Base-by-base conservation (phyloP, 1,140 invertebrate species). In the Halictus rubicundus region DNA sequence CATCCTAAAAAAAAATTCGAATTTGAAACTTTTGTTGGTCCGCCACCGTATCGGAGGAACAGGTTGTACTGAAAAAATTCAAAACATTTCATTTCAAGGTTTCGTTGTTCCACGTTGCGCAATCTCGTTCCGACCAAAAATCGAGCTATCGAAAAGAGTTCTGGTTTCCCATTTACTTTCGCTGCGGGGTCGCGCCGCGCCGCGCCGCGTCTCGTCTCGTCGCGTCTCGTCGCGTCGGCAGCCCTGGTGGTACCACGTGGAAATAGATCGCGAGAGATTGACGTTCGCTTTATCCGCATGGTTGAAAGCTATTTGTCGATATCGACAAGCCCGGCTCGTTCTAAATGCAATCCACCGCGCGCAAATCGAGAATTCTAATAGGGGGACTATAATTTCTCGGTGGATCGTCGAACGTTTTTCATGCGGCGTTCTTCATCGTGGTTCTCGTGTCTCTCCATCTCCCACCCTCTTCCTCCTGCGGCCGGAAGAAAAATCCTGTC, bases 251-350 rank as follows among this genome's bases (percentile, higher is more conserved):
- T 39, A 57, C 25, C 19, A 39, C 46, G 54, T 42, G 54, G 68
- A 74, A 80, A 84, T 81, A 78, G 82, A 83, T 84, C 81, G 78
- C 82, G 78, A 57, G 81, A 83, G 68, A 84, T 80, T 76, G 83
- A 84, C 82, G 78, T 83, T 80, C 83, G 82, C 76, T 84, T 84
- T 80, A 80, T 84, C 72, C 69, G 82, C 60, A 76, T 60, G 81
- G 68, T 68, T 76, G 68, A 68, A 76, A 84, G 57, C 83, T 77
- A 76, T 84, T 84, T 60, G 82, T 78, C 77, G 78, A 72, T 83
- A 77, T 80, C 77, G 76, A 74, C 69, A 39, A 72, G 21, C 54
- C 21, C 63, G 66, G 68, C 60, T 80, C 78, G 57, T 59, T 75
- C 61, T 83, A 79, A 80, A 78, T 77, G 75, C 78, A 87, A 83